These are phyloP conservation scores for Thalassarche chlororhynchos DNA, from an alignment of 2,113 vertebrate genomes.

Conservation along the genomic window DNA sequence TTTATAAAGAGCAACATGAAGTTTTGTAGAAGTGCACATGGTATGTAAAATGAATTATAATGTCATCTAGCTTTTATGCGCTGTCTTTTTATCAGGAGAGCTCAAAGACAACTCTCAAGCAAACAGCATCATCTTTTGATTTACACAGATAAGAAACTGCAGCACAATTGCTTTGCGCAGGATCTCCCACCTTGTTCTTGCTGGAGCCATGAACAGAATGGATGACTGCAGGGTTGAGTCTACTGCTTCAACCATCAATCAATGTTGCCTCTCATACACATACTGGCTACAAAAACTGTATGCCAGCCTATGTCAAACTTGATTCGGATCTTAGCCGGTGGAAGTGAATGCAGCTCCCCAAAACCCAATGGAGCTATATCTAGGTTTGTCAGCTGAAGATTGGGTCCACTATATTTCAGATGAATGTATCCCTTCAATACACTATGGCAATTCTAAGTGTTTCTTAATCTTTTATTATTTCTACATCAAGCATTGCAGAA, in stretches of 20 bases:
- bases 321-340: background rate
- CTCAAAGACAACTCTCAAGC: background rate
- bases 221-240: background rate
- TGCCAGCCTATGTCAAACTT: background rate
- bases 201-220: background rate
- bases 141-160: background rate
- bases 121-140: background rate
- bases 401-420: background rate
- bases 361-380: background rate
- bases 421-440: background rate
- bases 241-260: background rate
- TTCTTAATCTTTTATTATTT: conserved; percentile 27
- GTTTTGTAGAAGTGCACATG: background rate
- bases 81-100: background rate
- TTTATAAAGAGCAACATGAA: background rate
- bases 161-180: background rate
- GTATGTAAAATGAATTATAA: background rate
- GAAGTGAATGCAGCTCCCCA: background rate
- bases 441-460: background rate
- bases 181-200: background rate
- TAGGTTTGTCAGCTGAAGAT: background rate
- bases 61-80: background rate
- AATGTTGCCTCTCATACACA: fast-evolving
- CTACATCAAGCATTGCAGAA: background rate
- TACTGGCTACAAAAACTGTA: background rate